Evolutionary conservation across 2,113 vertebrate genomes (phyloP).

Genomic region (Ellobius talpinus): DNA sequence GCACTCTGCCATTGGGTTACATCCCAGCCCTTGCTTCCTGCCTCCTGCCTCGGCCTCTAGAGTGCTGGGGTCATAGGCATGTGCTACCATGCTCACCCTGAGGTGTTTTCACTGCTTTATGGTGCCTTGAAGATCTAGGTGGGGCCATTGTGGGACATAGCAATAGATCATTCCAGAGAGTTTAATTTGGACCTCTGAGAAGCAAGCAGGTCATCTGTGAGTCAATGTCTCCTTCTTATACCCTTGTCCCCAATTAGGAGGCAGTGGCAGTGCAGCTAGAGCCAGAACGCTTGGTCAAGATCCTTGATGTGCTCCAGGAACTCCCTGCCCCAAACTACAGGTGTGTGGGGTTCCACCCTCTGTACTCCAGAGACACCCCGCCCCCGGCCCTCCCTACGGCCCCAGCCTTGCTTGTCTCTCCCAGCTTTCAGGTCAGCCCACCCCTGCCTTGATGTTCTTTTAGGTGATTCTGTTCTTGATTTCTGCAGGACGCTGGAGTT

Average conservation of each 20-base stretch:
- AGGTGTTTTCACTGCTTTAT: not conserved
- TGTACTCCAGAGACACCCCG: not conserved
- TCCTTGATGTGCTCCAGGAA: conserved; percentile 93
- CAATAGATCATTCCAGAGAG: not conserved
- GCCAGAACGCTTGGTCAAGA: conserved; percentile 93
- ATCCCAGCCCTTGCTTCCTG: not conserved
- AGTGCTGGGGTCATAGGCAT: not conserved
- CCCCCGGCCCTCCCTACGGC: not conserved
- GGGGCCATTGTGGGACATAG: accelerated
- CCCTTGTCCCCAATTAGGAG: conserved; percentile 85
- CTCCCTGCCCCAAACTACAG: conserved; percentile 92
- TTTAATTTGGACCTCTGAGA: not conserved
- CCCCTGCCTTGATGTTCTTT: accelerated
- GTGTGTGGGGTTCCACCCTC: conserved; percentile 77
- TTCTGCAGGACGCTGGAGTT: conserved; percentile 93
- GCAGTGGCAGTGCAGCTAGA: conserved; percentile 94
- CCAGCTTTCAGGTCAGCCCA: not conserved
- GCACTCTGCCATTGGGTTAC: not conserved
- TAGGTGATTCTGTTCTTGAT: not conserved
- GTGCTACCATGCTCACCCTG: not conserved
- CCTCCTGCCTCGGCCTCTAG: not conserved
- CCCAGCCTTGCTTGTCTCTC: too few species aligned
- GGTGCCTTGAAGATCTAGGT: not conserved
- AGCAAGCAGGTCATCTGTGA: not conserved
- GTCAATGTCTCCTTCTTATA: not conserved